phyloP scores from a whole-genome alignment of 2,113 vertebrate species.

The Eulacestoma nigropectus region DNA sequence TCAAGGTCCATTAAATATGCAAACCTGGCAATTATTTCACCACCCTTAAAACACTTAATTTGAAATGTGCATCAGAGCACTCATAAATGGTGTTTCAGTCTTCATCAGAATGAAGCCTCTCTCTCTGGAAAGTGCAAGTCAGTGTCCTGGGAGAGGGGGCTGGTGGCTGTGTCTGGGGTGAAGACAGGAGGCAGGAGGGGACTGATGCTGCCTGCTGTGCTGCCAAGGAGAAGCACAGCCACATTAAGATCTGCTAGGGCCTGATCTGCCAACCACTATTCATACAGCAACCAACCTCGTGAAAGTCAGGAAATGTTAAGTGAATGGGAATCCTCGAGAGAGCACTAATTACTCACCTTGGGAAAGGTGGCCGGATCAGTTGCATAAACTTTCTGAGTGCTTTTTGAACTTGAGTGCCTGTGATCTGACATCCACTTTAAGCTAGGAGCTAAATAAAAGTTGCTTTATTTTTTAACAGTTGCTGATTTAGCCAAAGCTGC shows the following conservation, averaged over 20 bases:
- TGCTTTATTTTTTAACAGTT: neutral
- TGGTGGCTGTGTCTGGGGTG: neutral
- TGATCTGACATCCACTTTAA: neutral
- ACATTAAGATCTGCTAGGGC: neutral
- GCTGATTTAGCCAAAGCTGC: neutral
- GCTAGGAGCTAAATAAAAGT: neutral
- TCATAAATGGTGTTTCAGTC: neutral
- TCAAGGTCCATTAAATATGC: slow-evolving; percentile 64
- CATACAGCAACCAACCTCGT: neutral
- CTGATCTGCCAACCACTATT: neutral
- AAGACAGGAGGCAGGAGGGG: neutral
- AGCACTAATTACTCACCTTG: neutral
- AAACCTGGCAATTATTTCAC: slow-evolving; percentile 45
- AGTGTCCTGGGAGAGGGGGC: neutral
- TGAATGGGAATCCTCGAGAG: neutral
- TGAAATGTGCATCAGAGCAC: slow-evolving; percentile 29
- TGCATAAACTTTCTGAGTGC: neutral
- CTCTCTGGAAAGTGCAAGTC: neutral
- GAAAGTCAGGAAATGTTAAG: neutral
- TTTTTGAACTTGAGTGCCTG: neutral
- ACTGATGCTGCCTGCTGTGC: neutral
- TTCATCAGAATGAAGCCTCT: neutral
- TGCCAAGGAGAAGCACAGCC: neutral
- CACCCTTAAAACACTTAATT: slow-evolving; percentile 25
- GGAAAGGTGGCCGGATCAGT: neutral